These are phyloP conservation scores for Platyura marginata DNA, from an alignment of 1,140 invertebrate genomes.

Conservation along the genomic window DNA sequence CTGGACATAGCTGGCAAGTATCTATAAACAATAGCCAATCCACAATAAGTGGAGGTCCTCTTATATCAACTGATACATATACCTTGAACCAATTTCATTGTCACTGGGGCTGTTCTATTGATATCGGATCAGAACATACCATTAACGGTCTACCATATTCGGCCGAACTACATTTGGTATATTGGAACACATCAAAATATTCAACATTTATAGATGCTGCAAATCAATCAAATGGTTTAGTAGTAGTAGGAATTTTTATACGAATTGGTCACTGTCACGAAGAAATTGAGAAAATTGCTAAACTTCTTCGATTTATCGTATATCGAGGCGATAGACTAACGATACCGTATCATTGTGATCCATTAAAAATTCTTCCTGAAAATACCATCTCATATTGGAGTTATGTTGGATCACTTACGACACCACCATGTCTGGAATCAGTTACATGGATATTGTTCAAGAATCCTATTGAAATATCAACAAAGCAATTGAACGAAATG, in stretches of 20 bases:
- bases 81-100: constrained; percentile 73
- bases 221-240: constrained; percentile 57
- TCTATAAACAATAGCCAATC: constrained; percentile 48
- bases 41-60: constrained; percentile 54
- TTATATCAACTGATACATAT: constrained; percentile 50
- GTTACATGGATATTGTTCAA: constrained; percentile 92
- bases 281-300: constrained; percentile 58
- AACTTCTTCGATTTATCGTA: constrained; percentile 44
- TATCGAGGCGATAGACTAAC: constrained; percentile 39
- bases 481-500: constrained; percentile 58
- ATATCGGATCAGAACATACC: constrained; percentile 70
- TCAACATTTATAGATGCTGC: constrained; percentile 54
- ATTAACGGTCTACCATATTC: constrained; percentile 67
- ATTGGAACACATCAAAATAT: constrained; percentile 74
- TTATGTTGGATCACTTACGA: constrained; percentile 88
- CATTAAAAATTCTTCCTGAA: no score
- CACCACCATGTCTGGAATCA: constrained; percentile 82
- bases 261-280: constrained; percentile 50
- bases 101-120: constrained; percentile 67
- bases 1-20: constrained; percentile 54
- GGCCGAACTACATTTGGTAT: constrained; percentile 78
- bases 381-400: no score
- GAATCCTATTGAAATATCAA: constrained; percentile 63
- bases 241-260: constrained; percentile 66
- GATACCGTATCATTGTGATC: no score